These are phyloP conservation scores for Ctenicera cuprea DNA, from an alignment of 2,888 invertebrate genomes.

Conservation along the genomic window DNA sequence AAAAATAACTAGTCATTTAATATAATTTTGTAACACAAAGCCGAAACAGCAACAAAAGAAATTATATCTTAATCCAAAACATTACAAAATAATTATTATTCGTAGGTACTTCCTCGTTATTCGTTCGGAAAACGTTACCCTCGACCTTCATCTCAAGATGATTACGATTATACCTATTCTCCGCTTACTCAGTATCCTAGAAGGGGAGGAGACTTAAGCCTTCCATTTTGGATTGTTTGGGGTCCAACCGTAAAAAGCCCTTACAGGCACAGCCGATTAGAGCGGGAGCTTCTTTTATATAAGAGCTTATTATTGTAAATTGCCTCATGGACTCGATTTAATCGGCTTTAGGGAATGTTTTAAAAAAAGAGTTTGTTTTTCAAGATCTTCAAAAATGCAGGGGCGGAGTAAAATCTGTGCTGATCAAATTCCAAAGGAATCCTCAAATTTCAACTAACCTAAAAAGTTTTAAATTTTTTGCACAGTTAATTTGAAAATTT, in stretches of 20 bases:
- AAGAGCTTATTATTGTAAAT: too few relatives aligned
- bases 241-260: background rate
- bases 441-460: too few relatives aligned
- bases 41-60: background rate
- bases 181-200: too few relatives aligned
- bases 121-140: background rate
- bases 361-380: too few relatives aligned
- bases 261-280: background rate
- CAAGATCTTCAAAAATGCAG: background rate
- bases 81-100: constrained; percentile 1
- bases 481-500: background rate
- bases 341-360: background rate
- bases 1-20: constrained; percentile 12
- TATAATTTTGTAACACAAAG: background rate
- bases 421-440: background rate
- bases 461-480: background rate
- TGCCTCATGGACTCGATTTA: too few relatives aligned
- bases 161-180: background rate
- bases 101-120: constrained; percentile 19
- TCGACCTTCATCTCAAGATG: background rate
- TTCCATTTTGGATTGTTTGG: constrained; percentile 17
- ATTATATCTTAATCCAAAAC: too few relatives aligned
- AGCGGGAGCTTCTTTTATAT: background rate
- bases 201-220: background rate
- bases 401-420: constrained; percentile 7